These are phyloP conservation scores for Acleris sparsana DNA, from an alignment of 2,888 invertebrate species.

Conservation along the genomic window DNA sequence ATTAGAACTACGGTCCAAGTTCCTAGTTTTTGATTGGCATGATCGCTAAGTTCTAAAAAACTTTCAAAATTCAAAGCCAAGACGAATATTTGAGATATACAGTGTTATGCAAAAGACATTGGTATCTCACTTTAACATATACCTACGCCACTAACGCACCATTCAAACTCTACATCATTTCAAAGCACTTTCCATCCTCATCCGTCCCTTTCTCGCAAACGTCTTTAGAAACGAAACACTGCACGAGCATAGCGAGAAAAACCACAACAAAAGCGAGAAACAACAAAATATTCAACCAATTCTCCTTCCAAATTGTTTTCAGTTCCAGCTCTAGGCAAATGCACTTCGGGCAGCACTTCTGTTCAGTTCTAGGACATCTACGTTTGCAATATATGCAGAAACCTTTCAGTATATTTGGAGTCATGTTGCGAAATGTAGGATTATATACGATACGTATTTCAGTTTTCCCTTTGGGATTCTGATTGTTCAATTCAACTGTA, in stretches of 20 bases:
- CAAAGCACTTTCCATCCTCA: constrained; percentile 56
- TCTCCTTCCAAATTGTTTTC: constrained; percentile 66
- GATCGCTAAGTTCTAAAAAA: no score
- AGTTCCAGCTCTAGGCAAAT: constrained; percentile 67
- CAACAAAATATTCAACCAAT: constrained; percentile 73
- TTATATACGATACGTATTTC: constrained; percentile 78
- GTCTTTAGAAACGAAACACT: constrained; percentile 60
- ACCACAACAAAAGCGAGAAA: constrained; percentile 65
- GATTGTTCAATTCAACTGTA: constrained; percentile 59
- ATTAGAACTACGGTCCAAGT: no score
- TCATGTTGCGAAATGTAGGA: constrained; percentile 68
- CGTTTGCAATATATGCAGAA: constrained; percentile 66
- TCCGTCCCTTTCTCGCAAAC: constrained; percentile 54
- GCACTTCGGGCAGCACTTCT: constrained; percentile 69
- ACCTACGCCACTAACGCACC: not conserved
- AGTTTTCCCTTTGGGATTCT: constrained; percentile 58
- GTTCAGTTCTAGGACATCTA: constrained; percentile 64
- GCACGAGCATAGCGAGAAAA: constrained; percentile 62
- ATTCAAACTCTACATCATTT: constrained; percentile 46
- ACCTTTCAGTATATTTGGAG: constrained; percentile 51
- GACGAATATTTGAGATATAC: no score
- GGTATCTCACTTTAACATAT: no score
- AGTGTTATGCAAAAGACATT: no score
- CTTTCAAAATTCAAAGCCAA: no score
- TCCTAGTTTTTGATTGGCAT: no score